Base-by-base conservation (phyloP, 1,140 invertebrate genomes). In the Meloidogyne exigua region DNA sequence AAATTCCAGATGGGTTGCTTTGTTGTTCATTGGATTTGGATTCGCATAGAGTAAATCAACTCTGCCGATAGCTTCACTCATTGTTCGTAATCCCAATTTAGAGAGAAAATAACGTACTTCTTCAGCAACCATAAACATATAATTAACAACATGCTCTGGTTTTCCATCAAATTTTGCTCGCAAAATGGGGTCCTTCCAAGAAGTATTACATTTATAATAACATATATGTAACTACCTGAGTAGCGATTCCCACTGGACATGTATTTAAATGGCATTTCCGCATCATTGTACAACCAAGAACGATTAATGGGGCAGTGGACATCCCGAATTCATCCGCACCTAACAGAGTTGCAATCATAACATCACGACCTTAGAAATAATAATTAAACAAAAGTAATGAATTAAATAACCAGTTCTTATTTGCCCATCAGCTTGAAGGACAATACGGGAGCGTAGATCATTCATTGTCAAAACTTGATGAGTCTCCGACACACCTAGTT, bases 241-340 rank as follows among this genome's bases (percentile, higher is more conserved):
- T 99, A 2, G 96, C 96, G 84, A 99, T 94, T 77, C 96, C 96
- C 71, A 99, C 96, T 0, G 96, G 96, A 86, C 96, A 99, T 28
- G 96, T 99, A 89, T 99, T 99, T 75, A 99, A 90, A 89, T 99
- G 96, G 88, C 96, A 99, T 88, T 99, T 99, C 70, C 96, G 90
- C 96, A 99, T 99, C 96, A 99, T 98, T 10, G 95, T 99, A 87
- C 96, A 99, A 12, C 96, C 92, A 88, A 99, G 91, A 0, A 93
- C 94, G 88, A 99, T 98, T 62, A 99, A 89, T 0, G 96, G 96
- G 7, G 96, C 96, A 15, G 96, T 99, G 86, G 94, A 81, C 79
- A 81, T 82, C n/a, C 96, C 96, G 89, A 98, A 95, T 89, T 99
- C 96, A 89, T 99, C 96, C 13, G 96, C 96, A 64, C 96, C 96